These are phyloP conservation scores for Lepisosteus oculatus DNA, from an alignment of 2,113 vertebrate genomes.

Conservation along the genomic window DNA sequence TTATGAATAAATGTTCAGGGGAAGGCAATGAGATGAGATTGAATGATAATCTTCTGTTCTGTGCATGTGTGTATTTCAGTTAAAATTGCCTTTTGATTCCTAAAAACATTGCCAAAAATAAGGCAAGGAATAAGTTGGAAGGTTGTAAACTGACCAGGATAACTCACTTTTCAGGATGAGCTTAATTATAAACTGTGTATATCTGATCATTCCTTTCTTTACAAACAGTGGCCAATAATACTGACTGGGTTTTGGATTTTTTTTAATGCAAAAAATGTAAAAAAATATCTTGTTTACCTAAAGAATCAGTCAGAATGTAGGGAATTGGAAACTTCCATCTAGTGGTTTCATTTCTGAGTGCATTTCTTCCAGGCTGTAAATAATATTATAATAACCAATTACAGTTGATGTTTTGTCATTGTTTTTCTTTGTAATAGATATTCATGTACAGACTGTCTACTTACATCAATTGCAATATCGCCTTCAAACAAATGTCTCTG, in stretches of 20 bases:
- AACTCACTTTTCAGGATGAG: too few species aligned
- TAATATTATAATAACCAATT: conserved; percentile 26
- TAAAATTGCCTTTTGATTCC: too few species aligned
- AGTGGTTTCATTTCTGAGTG: conserved; percentile 59
- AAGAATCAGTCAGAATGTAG: conserved; percentile 79
- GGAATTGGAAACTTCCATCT: conserved; percentile 85
- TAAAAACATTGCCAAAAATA: too few species aligned
- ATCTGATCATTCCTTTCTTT: too few species aligned
- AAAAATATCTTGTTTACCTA: conserved; percentile 66
- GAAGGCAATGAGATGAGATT: too few species aligned
- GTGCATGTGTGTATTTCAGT: too few species aligned
- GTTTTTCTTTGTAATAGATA: neutral
- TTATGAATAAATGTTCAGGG: too few species aligned
- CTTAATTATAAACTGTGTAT: too few species aligned
- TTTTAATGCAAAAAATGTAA: neutral
- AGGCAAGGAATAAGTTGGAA: too few species aligned
- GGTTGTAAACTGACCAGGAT: too few species aligned
- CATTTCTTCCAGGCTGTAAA: conserved; percentile 66
- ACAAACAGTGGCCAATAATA: too few species aligned
- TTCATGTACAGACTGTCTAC: conserved; percentile 21
- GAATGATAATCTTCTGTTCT: too few species aligned
- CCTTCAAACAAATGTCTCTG: conserved; percentile 56
- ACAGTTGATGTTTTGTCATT: neutral
- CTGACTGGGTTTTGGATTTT: neutral
- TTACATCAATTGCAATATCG: conserved; percentile 61